Conservation (phyloP, 2,113 vertebrate genomes). For the Macaca nemestrina region DNA sequence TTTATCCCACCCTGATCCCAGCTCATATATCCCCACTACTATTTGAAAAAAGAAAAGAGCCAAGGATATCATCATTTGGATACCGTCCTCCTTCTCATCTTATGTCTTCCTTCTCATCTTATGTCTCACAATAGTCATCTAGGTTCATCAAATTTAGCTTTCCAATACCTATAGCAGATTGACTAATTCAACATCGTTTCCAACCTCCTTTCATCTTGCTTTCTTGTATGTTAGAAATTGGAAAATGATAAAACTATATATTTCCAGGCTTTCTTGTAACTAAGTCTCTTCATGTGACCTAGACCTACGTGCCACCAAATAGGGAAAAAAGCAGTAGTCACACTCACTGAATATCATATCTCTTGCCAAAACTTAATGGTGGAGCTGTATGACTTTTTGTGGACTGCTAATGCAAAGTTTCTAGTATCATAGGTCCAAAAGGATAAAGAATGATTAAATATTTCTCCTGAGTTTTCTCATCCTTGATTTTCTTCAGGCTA, state of each 20-base stretch:
- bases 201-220: neutral
- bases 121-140: neutral
- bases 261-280: neutral
- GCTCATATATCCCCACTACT: neutral
- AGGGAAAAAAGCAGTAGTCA: neutral
- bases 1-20: neutral
- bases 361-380: neutral
- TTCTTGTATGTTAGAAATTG: neutral
- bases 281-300: neutral
- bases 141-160: neutral
- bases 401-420: neutral
- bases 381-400: neutral
- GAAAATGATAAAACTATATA: neutral
- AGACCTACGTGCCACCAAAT: neutral
- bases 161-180: neutral
- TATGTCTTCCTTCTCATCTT: neutral
- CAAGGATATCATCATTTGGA: neutral
- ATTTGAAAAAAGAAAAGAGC: neutral
- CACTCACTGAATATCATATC: neutral
- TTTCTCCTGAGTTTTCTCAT: neutral
- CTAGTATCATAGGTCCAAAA: neutral
- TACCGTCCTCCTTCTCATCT: neutral
- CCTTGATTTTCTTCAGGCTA: neutral
- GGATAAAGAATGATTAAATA: neutral
- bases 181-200: neutral